Evolutionary conservation across 2,797 vertebrate genomes (phyloP).

Genomic region (Pogoniulus pusillus): DNA sequence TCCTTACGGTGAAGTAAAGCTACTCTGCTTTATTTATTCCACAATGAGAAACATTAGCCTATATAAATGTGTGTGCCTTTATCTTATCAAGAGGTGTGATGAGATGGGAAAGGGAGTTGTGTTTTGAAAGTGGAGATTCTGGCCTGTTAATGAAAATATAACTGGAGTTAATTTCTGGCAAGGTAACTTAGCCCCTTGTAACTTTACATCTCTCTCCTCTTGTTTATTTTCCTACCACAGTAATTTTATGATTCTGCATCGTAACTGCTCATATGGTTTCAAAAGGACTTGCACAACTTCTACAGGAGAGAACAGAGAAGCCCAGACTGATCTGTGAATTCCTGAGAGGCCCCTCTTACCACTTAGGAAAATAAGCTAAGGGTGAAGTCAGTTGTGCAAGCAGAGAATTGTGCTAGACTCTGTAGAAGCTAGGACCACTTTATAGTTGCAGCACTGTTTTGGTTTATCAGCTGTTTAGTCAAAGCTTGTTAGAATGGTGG

Average conservation of each 20-base stretch:
- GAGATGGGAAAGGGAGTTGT: background rate
- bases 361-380: background rate
- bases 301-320: background rate
- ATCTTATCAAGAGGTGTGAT: background rate
- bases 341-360: background rate
- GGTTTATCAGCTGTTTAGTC: background rate
- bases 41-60: background rate
- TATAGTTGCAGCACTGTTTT: background rate
- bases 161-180: background rate
- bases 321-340: background rate
- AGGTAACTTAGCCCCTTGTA: background rate
- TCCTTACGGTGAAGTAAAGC: background rate
- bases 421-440: background rate
- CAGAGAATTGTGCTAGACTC: background rate
- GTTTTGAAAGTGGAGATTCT: background rate
- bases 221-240: background rate
- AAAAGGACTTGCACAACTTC: background rate
- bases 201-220: background rate
- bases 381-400: fast-evolving
- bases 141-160: background rate
- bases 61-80: background rate
- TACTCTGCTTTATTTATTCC: background rate
- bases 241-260: background rate
- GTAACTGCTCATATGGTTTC: background rate
- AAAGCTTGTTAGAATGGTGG: background rate